Conservation (phyloP, 2,113 vertebrate genomes). For the Osmerus mordax region DNA sequence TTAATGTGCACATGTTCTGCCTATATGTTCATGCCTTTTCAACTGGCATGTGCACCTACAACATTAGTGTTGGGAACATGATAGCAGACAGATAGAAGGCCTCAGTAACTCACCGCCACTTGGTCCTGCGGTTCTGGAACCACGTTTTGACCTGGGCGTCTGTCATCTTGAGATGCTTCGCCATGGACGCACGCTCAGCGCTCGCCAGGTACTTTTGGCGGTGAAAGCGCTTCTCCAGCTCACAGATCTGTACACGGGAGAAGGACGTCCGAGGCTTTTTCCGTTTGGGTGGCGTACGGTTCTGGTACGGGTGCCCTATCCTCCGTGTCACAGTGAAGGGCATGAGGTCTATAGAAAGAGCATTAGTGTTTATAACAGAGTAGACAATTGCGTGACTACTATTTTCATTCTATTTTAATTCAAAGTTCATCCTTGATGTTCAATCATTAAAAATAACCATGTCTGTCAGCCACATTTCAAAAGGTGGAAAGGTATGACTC, state of each 20-base stretch:
- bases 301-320: conserved; percentile 92
- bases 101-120: conserved; percentile 81
- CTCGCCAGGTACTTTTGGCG: conserved; percentile 97
- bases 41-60: no score
- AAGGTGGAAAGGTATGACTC: no score
- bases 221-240: conserved; percentile 97
- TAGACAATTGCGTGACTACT: no score
- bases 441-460: no score
- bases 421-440: no score
- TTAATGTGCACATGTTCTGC: no score
- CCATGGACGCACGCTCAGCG: conserved; percentile 89
- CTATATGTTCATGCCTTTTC: no score
- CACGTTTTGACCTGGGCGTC: conserved; percentile 91
- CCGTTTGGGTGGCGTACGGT: conserved; percentile 88
- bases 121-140: conserved; percentile 79
- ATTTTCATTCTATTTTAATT: no score
- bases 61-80: no score
- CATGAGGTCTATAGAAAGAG: conserved; percentile 83
- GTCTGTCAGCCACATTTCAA: no score
- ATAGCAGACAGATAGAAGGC: not conserved
- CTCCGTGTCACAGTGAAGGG: conserved; percentile 94
- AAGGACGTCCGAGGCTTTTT: conserved; percentile 98
- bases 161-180: conserved; percentile 97
- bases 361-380: conserved; percentile 28
- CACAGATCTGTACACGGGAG: conserved; percentile 95